Evolutionary conservation across 2,888 invertebrate species (phyloP).

Genomic region (Entomobrya multifasciata): DNA sequence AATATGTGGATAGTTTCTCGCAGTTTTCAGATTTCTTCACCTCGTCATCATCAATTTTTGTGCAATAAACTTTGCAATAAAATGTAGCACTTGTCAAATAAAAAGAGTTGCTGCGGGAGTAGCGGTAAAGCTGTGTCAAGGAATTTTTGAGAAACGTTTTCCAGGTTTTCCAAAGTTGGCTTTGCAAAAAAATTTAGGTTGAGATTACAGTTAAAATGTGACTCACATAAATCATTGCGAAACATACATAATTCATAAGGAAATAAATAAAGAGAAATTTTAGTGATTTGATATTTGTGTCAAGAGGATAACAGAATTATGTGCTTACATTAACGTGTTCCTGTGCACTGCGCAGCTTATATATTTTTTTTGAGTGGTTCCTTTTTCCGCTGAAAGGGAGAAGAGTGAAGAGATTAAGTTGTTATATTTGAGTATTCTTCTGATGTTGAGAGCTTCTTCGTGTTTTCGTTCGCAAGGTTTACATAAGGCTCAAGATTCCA

Average conservation of each 20-base stretch:
- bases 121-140: slow-evolving; percentile 1
- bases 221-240: background rate
- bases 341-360: slow-evolving; percentile 18
- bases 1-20: background rate
- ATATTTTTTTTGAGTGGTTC: background rate
- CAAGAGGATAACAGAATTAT: slow-evolving; percentile 31
- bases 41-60: slow-evolving; percentile 7
- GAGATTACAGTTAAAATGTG: no score
- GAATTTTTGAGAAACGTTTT: background rate
- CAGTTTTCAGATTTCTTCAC: slow-evolving; percentile 36
- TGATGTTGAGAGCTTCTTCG: background rate
- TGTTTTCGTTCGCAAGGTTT: slow-evolving; percentile 6
- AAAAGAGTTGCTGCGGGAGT: no score
- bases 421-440: no score
- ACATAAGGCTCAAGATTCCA: background rate
- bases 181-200: no score
- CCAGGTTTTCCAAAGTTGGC: slow-evolving; percentile 9
- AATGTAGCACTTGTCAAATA: no score
- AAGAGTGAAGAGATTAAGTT: background rate
- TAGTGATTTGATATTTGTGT: slow-evolving; percentile 19
- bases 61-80: no score
- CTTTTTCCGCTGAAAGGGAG: background rate
- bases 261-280: background rate
- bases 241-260: background rate
- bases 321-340: slow-evolving; percentile 16